These are phyloP conservation scores for Orientallactaga bullata DNA, from an alignment of 2,113 vertebrate genomes.

Conservation along the genomic window DNA sequence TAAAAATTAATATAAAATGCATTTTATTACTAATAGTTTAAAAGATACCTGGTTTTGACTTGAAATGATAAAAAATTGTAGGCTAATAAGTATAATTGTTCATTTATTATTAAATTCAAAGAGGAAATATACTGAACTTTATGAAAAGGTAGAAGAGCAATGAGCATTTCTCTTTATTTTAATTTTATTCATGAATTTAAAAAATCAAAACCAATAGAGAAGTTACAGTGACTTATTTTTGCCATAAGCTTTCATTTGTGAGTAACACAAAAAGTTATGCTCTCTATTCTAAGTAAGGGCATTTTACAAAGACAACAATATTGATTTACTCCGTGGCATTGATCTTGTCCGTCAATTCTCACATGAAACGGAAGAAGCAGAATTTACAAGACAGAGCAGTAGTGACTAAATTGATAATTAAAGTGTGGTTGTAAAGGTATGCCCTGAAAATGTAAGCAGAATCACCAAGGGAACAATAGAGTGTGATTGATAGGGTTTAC, in stretches of 20 bases:
- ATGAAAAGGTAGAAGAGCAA: neutral
- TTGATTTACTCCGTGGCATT: slow-evolving; percentile 41
- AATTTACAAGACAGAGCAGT: neutral
- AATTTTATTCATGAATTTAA: slow-evolving; percentile 18
- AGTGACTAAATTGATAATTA: slow-evolving; percentile 64
- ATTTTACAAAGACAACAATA: slow-evolving; percentile 46
- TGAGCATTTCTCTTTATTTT: neutral
- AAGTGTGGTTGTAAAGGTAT: slow-evolving; percentile 48
- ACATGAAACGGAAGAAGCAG: slow-evolving; percentile 9
- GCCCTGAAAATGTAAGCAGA: slow-evolving; percentile 63
- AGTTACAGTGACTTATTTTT: slow-evolving; percentile 33
- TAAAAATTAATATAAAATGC: neutral
- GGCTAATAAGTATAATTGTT: neutral
- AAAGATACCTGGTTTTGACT: neutral
- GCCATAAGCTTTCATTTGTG: slow-evolving; percentile 8
- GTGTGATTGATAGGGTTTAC: slow-evolving; percentile 60
- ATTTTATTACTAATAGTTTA: neutral
- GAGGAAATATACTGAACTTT: neutral
- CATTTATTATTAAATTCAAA: neutral
- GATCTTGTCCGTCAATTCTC: slow-evolving; percentile 57
- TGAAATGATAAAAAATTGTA: neutral
- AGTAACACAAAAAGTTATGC: neutral
- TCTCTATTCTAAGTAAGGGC: slow-evolving; percentile 42
- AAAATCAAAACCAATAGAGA: neutral
- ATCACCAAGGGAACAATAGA: slow-evolving; percentile 27